These are phyloP conservation scores for Lapara coniferarum DNA, from an alignment of 2,888 invertebrate genomes.

Conservation along the genomic window DNA sequence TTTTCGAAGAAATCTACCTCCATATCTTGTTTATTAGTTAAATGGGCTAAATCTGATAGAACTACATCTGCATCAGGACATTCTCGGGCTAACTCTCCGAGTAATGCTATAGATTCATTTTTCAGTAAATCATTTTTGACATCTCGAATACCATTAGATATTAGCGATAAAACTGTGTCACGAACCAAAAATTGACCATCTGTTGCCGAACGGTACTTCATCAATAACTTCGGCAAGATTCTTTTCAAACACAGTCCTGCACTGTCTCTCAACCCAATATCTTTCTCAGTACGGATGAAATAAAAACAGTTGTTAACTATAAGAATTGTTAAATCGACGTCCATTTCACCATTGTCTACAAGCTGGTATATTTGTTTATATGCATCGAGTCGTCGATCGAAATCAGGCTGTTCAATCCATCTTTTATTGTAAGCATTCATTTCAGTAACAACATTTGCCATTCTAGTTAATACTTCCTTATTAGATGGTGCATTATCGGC, in stretches of 20 bases:
- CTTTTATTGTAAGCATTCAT: constrained; percentile 94
- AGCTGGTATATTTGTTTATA: constrained; percentile 87
- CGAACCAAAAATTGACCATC: constrained; percentile 88
- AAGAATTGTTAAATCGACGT: constrained; percentile 87
- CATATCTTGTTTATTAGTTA: constrained; percentile 87
- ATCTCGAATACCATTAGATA: constrained; percentile 89
- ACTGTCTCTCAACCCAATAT: constrained; percentile 91
- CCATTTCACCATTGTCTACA: constrained; percentile 77
- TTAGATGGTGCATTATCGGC: constrained; percentile 70
- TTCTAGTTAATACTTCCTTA: constrained; percentile 74
- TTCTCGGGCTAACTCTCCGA: constrained; percentile 90
- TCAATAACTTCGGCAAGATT: constrained; percentile 86
- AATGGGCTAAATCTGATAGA: constrained; percentile 86
- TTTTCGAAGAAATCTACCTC: constrained; percentile 98
- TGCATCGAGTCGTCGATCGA: constrained; percentile 90
- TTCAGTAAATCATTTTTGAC: constrained; percentile 88
- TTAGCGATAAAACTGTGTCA: constrained; percentile 88
- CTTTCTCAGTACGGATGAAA: constrained; percentile 90
- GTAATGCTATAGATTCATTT: constrained; percentile 90
- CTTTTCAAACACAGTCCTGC: constrained; percentile 89
- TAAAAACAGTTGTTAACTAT: constrained; percentile 93
- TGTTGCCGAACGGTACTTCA: constrained; percentile 77
- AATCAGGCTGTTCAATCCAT: constrained; percentile 98
- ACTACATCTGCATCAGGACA: constrained; percentile 88
- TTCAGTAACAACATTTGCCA: constrained; percentile 83